Base-by-base conservation (phyloP, 2,113 vertebrate species). In the Lepisosteus oculatus region DNA sequence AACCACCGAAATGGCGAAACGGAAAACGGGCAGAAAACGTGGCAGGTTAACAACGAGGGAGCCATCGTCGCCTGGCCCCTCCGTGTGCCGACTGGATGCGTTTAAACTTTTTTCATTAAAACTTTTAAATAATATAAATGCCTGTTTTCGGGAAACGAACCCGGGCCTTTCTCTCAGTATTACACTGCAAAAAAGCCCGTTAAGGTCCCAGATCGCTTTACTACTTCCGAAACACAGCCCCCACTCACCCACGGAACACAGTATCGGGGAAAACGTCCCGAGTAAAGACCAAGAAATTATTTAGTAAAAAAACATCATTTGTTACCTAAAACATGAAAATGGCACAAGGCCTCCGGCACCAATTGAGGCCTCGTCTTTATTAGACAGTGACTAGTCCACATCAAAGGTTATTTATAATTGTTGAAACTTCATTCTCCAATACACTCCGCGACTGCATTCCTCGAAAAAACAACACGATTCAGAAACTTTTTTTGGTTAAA, bases 221-320 rank as follows among this genome's bases (percentile, higher is more conserved):
- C 29, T 29, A 29, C 29, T 29, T 29, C 29, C 29, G 29, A 29
- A 29, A 29, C 29, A 29, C 29, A 29, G 29, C 29, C 29, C 29
- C 29, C 29, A 29, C 29, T 29, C 29, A 29, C 29, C 29, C 29
- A 29, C 29, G 29, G 29, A 29, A 29, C 29, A 56, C 63, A 65
- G 68, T 51, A 47, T 41, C 17, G 56, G 5, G 12, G 29, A 42
- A 70, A 70, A 70, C 56, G 69, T 70, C 69, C 69, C 69, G 8
- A 45, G 17, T 61, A 42, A 55, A 61, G 57, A 70, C 56, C 9
- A 13, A 70, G 8, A 61, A 57, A 29, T 45, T 29, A 1, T 29
- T 29, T 29, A 2, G 29, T 29, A 29, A 29, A 29, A 29, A 29
- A 29, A 29, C 29, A 29, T 29, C 29, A 29, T 29, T 29, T 29